Conservation (phyloP, 2,797 vertebrate genomes). For the Chaunax sp. region DNA sequence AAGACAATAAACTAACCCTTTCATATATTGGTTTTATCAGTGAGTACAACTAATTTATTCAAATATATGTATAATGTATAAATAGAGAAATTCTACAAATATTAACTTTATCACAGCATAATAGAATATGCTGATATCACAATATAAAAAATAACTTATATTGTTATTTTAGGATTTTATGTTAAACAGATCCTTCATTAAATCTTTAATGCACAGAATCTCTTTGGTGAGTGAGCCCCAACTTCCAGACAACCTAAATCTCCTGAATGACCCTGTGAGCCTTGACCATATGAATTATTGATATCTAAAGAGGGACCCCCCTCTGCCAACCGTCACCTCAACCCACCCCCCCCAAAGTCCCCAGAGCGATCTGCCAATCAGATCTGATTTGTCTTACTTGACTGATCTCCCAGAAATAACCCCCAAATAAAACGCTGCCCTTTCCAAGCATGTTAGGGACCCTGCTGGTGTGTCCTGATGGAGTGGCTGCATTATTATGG, state of each 20-base stretch:
- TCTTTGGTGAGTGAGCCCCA: neutral
- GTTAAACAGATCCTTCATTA: neutral
- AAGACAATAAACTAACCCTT: too few relatives aligned
- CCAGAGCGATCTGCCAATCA: conserved; percentile 81
- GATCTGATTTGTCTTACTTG: conserved; percentile 85
- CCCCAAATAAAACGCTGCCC: conserved; percentile 41
- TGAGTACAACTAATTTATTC: too few relatives aligned
- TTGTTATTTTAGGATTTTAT: too few relatives aligned
- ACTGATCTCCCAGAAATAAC: conserved; percentile 72
- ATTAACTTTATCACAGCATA: neutral
- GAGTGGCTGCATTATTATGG: conserved; percentile 61
- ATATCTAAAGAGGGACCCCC: conserved; percentile 85
- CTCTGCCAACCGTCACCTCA: conserved; percentile 58
- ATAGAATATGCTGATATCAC: neutral
- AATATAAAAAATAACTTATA: neutral
- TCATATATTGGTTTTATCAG: too few relatives aligned
- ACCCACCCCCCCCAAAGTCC: conserved; percentile 71
- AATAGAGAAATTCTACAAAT: too few relatives aligned
- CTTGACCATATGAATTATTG: conserved; percentile 81
- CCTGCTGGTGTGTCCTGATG: conserved; percentile 46
- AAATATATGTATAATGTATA: too few relatives aligned
- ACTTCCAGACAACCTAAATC: conserved; percentile 49
- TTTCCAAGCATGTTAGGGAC: conserved; percentile 30
- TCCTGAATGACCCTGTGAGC: conserved; percentile 45
- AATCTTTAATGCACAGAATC: neutral